Conservation (phyloP, 2,888 invertebrate species). For the Thera obeliscata region DNA sequence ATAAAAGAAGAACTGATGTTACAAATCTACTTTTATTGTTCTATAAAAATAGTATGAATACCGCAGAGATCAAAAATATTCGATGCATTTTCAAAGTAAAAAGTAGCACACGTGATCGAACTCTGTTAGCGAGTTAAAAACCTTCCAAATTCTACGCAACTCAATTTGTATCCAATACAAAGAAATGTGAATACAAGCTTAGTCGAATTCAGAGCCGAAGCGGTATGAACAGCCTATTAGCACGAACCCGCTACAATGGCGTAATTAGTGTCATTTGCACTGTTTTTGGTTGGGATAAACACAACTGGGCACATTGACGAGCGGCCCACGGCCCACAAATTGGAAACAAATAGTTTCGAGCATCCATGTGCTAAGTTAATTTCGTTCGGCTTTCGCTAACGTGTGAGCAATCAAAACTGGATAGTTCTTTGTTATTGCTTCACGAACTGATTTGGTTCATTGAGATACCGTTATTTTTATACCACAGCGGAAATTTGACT, state of each 20-base stretch:
- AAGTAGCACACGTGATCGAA: constrained; percentile 23
- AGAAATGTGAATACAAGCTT: constrained; percentile 47
- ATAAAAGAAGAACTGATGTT: background rate
- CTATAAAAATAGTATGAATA: background rate
- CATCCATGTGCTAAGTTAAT: constrained; percentile 79
- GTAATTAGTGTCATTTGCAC: constrained; percentile 83
- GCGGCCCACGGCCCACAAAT: constrained; percentile 66
- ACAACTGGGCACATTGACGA: constrained; percentile 76
- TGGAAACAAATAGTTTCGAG: constrained; percentile 77
- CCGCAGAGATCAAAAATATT: background rate
- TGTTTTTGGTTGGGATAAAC: constrained; percentile 82
- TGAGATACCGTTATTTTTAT: constrained; percentile 57
- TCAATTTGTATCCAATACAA: constrained; percentile 43
- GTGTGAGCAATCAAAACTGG: constrained; percentile 71
- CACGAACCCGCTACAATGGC: constrained; percentile 68
- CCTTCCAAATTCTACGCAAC: constrained; percentile 21
- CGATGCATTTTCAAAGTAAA: constrained; percentile 5
- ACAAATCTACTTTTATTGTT: background rate
- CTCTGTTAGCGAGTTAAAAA: constrained; percentile 20
- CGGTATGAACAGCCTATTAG: constrained; percentile 75
- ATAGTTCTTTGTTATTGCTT: constrained; percentile 62
- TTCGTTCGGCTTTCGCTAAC: constrained; percentile 81
- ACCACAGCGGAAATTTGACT: background rate
- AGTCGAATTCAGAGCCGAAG: constrained; percentile 64
- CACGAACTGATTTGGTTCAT: constrained; percentile 57